Evolutionary conservation across 2,113 vertebrate species (phyloP).

Genomic region (Condylura cristata): DNA sequence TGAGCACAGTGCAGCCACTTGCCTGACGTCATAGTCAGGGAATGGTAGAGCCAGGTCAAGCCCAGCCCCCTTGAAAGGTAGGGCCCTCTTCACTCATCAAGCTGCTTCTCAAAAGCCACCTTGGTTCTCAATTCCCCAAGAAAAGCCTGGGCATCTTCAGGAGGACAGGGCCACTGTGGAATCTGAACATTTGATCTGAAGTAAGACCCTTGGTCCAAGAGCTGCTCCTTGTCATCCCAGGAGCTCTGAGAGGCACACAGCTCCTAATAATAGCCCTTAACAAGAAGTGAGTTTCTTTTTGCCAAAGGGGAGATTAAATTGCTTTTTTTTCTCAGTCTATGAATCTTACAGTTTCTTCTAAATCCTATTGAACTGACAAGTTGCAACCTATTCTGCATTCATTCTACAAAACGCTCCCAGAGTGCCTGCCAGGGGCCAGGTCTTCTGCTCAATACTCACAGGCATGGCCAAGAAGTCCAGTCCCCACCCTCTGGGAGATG

Average conservation of each 20-base stretch:
- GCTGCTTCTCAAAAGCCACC: neutral
- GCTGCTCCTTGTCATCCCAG: neutral
- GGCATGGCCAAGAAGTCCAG: neutral
- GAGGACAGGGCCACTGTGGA: neutral
- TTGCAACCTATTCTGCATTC: slow-evolving; percentile 12
- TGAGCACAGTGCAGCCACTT: neutral
- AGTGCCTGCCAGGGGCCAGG: neutral
- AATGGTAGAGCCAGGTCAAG: neutral
- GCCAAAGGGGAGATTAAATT: slow-evolving; percentile 47
- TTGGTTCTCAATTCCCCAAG: neutral
- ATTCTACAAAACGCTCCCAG: neutral
- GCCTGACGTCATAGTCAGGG: neutral
- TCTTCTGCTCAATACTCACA: neutral
- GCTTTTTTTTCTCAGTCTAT: slow-evolving; percentile 41
- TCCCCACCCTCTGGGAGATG: neutral
- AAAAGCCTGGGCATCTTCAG: neutral
- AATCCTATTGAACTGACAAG: slow-evolving; percentile 10
- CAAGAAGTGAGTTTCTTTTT: slow-evolving; percentile 27
- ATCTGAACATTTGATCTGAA: neutral
- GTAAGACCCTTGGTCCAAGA: neutral
- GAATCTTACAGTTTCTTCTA: slow-evolving; percentile 33
- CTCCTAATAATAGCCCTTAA: slow-evolving; percentile 7
- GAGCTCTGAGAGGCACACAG: neutral
- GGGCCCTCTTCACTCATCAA: neutral
- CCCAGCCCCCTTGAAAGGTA: neutral